phyloP scores from a whole-genome alignment of 2,113 vertebrate genomes.

The Euleptes europaea region DNA sequence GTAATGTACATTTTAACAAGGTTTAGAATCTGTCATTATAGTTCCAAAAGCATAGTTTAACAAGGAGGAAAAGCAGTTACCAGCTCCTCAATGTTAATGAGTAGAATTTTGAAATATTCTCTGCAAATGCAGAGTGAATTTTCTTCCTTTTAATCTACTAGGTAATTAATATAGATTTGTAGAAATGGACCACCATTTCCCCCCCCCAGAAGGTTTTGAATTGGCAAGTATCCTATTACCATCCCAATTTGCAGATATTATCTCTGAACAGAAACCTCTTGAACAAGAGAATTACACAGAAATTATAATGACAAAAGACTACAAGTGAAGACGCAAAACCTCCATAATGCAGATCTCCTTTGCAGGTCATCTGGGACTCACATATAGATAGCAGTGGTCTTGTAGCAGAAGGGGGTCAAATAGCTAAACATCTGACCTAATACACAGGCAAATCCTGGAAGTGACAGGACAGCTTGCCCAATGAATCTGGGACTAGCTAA shows the following conservation, averaged over 20 bases:
- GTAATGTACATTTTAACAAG: background rate
- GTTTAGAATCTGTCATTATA: background rate
- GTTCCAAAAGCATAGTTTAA: background rate
- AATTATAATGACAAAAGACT: background rate
- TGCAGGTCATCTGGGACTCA: background rate
- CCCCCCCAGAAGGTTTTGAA: background rate
- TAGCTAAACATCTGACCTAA: background rate
- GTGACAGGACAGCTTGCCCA: background rate
- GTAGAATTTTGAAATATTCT: background rate
- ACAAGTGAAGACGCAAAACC: background rate
- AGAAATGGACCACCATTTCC: background rate
- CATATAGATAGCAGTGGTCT: background rate
- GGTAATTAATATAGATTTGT: background rate
- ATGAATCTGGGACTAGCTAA: background rate
- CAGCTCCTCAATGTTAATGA: background rate
- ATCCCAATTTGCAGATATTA: background rate
- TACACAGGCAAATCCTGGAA: background rate
- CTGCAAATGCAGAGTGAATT: background rate
- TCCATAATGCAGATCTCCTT: background rate
- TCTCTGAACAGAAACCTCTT: background rate
- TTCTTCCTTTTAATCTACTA: background rate
- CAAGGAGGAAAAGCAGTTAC: background rate
- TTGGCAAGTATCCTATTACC: background rate
- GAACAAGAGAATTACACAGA: background rate
- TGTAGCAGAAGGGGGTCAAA: background rate